These are phyloP conservation scores for Murina feae DNA, from an alignment of 2,113 vertebrate species.

Conservation along the genomic window DNA sequence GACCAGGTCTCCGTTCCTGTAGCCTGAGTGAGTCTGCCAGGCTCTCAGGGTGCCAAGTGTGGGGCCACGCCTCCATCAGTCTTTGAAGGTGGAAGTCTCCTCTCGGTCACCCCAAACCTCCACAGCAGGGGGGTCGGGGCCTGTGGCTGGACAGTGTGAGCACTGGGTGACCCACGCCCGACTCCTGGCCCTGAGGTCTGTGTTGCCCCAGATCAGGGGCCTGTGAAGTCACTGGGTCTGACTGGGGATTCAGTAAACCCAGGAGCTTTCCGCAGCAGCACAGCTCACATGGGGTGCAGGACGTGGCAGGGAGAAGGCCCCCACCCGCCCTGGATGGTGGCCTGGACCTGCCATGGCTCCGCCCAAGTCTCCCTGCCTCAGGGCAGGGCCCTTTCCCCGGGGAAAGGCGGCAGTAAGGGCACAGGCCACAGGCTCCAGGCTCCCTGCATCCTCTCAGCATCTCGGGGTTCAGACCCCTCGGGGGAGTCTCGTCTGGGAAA, in stretches of 20 bases:
- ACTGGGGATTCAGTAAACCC: fast-evolving
- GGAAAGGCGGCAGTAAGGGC: not conserved
- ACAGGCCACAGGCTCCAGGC: fast-evolving
- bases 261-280: too few species aligned
- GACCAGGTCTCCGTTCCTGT: not conserved
- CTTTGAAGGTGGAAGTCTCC: not conserved
- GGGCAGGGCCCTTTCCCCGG: fast-evolving
- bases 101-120: too few species aligned
- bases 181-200: not conserved
- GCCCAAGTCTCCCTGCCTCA: not conserved
- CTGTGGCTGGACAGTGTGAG: fast-evolving
- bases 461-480: not conserved
- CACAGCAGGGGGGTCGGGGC: too few species aligned
- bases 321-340: too few species aligned
- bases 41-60: fast-evolving
- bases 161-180: fast-evolving
- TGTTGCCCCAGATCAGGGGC: not conserved
- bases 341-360: not conserved
- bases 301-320: too few species aligned
- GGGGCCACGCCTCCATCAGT: not conserved
- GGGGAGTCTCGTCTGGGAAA: fast-evolving
- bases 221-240: too few species aligned
- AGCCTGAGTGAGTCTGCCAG: too few species aligned
- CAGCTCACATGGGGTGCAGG: too few species aligned
- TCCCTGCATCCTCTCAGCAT: too few species aligned